These are phyloP conservation scores for Opisthocomus hoazin DNA, from an alignment of 2,113 vertebrate genomes.

Conservation along the genomic window DNA sequence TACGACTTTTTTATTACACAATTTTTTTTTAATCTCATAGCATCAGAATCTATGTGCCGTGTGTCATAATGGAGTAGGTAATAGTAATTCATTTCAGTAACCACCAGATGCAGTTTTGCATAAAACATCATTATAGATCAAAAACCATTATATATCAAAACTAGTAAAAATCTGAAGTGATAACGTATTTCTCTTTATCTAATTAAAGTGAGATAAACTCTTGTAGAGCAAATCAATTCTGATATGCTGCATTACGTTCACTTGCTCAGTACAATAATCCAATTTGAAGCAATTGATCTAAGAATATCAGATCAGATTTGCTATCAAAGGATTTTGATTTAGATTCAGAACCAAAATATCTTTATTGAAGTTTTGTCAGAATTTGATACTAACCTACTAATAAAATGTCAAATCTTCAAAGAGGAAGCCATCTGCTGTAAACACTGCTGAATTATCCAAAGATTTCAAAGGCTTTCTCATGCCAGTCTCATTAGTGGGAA, in stretches of 20 bases:
- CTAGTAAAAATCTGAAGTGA: not conserved
- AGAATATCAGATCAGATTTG: slow-evolving; percentile 7
- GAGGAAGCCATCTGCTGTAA: slow-evolving; percentile 13
- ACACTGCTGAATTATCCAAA: not conserved
- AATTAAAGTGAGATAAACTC: slow-evolving; percentile 25
- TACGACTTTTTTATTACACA: not conserved
- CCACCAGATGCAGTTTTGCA: slow-evolving; percentile 3
- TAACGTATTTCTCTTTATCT: not conserved
- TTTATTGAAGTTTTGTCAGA: slow-evolving; percentile 31
- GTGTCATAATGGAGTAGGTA: not conserved
- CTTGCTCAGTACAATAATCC: not conserved
- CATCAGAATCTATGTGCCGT: not conserved
- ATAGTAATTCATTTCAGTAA: slow-evolving; percentile 3
- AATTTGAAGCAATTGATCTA: not conserved
- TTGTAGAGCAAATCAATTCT: slow-evolving; percentile 7
- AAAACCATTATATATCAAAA: not conserved
- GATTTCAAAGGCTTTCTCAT: slow-evolving; percentile 14
- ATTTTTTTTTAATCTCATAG: not conserved
- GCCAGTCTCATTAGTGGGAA: not conserved
- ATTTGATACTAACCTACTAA: not conserved
- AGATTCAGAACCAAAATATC: not conserved
- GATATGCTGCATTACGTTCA: not conserved
- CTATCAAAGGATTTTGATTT: slow-evolving; percentile 26
- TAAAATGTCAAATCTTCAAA: slow-evolving; percentile 2
- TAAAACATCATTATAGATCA: not conserved